A percentile compares a stretch with the other conserved stretches of the same genome.
Conservation (phyloP, 2,888 invertebrate genomes). For the Mantis religiosa region DNA sequence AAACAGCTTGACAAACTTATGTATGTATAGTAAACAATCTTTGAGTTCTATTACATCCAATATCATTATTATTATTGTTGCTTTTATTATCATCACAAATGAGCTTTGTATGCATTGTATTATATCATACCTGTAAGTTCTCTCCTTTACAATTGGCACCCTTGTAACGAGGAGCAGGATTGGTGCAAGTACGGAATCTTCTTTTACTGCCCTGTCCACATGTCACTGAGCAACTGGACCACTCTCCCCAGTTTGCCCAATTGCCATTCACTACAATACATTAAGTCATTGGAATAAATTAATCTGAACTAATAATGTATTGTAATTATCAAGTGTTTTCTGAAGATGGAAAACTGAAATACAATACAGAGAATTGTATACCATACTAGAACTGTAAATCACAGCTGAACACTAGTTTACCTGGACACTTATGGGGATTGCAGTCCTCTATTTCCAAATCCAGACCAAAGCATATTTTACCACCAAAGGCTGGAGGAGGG, state of each 20-base stretch:
- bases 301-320: neutral
- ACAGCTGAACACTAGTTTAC: constrained; percentile 31
- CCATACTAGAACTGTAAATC: neutral
- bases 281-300: neutral
- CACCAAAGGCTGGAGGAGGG: constrained; percentile 46
- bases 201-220: constrained; percentile 41
- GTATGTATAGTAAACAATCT: no score
- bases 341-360: neutral
- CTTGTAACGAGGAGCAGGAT: constrained; percentile 42
- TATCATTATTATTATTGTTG: no score
- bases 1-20: no score
- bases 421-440: constrained; percentile 40
- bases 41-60: no score
- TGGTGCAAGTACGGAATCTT: constrained; percentile 39
- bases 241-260: constrained; percentile 43
- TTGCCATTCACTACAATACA: constrained; percentile 38
- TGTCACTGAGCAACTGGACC: constrained; percentile 41
- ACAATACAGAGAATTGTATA: neutral
- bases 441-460: constrained; percentile 39
- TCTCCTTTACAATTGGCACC: constrained; percentile 45
- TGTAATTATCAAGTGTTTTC: neutral
- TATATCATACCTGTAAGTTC: constrained; percentile 36
- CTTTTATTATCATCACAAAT: no score
- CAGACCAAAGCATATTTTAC: constrained; percentile 42
- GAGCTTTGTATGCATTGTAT: no score